Base-by-base conservation (phyloP, 2,888 invertebrate species). In the Danaus chrysippus region DNA sequence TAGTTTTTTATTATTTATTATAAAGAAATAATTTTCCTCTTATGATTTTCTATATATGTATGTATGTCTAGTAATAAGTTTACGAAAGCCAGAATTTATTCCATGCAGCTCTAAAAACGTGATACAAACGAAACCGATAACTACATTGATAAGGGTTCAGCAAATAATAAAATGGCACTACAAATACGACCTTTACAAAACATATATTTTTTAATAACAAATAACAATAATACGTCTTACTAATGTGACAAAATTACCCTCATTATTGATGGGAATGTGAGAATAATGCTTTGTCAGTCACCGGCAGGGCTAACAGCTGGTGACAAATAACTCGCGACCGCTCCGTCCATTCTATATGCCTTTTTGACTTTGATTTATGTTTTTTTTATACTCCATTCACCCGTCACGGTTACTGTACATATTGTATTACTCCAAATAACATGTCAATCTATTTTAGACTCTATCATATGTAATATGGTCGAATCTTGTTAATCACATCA, bases 351-450 rank as follows among this genome's bases (percentile, higher is more conserved):
- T 91, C 87, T 87, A 85, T 87, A 86, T 88, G 91, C 91, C 91
- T 90, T 91, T 91, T 91, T 91, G 91, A 91, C 91, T 91, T 91
- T 91, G 91, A 91, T 91, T 91, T 91, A 91, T 91, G 82, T 73
- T 71, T 86, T 91, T 91, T 91, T 91, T 91, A 90, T 91, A 78
- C 85, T 77, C 86, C 84, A 89, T 91, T 90, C 91, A 89, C 82
- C 81, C 87, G 89, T 86, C 90, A 89, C 79, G 86, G 83, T 78
- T 81, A 78, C 84, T 87, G 87, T 81, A 78, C 75, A 85, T 82
- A 87, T 82, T 83, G 76, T 80, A 80, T 79, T 81, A 76, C 77
- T 58, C 43, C 58, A 74, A 74, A 73, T 71, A 70, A 73, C 63
- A 71, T 63, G 68, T 12, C 3, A 77, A 68, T 73, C 66, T 68